phyloP scores from a whole-genome alignment of 2,113 vertebrate genomes.

The Actinemys pallida region DNA sequence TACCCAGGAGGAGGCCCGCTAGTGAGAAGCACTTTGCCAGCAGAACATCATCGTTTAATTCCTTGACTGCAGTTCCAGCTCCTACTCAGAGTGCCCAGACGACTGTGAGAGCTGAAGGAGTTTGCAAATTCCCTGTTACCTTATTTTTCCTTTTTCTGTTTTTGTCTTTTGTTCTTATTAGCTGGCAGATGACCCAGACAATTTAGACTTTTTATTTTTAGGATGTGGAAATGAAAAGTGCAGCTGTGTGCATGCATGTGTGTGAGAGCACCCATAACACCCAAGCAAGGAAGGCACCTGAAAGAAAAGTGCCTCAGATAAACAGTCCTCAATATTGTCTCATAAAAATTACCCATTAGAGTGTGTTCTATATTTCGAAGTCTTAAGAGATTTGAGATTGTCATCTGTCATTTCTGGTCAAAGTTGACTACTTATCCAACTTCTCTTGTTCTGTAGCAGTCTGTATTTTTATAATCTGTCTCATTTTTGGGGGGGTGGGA shows the following conservation, averaged over 20 bases:
- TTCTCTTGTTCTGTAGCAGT: not conserved
- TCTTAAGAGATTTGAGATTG: not conserved
- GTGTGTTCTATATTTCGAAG: not conserved
- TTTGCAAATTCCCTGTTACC: not conserved
- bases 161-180: not conserved
- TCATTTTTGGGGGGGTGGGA: not conserved
- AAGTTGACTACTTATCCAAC: not conserved
- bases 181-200: not conserved
- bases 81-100: not conserved
- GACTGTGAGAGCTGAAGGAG: not conserved
- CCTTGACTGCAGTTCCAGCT: not conserved
- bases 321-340: not conserved
- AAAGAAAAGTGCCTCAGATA: not conserved
- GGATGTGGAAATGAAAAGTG: not conserved
- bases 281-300: not conserved
- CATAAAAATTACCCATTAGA: not conserved
- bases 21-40: not conserved
- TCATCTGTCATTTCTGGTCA: not conserved
- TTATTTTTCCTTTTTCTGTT: not conserved
- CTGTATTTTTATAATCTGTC: not conserved
- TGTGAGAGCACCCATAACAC: not conserved
- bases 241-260: not conserved
- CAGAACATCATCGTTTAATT: not conserved
- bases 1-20: not conserved
- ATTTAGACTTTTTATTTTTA: not conserved